Evolutionary conservation across 92 coral and sea anemone genomes (phyloP), one percentile per base, ranked within the genome.

Genomic region (Hydrozoanthus gracilis): DNA sequence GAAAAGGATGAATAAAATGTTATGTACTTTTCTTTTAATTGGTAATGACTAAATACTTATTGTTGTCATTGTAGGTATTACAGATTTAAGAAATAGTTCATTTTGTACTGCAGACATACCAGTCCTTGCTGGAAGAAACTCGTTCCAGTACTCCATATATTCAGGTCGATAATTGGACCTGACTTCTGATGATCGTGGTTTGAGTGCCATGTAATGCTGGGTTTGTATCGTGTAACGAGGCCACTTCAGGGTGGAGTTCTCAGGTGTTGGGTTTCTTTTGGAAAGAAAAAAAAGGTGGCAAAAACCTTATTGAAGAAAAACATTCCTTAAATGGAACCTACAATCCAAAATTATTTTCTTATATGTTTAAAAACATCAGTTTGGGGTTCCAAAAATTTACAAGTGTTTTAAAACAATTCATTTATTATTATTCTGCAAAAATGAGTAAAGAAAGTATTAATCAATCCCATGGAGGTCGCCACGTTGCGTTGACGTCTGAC

Each of bases 241-340:
- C 82, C 82, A 76, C 5, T 51, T 5, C 17, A 27, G 18, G 3
- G 44, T 1, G 8, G 46, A 20, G 13, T 20, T 54, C 20, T 7
- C 82, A 20, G 82, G 66, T 7, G 82, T 76, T 3, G 82, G 82
- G 82, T 76, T 76, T 20, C 82, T 76, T 44, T 10, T 15, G 66
- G 65, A 51, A 18, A 65, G 14, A 1, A 70, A 45, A 35, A 11
- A 39, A 44, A 10, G 12, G 10, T 70, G 9, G 4, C 15, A 58
- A 58, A 11, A 58, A 27, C 39, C 39, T 27, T 27, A 27, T 27
- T 27, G 9, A 52, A 52, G 9, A 52, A 52, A 8, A 52, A 52
- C 60, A 2, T 54, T 8, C 13, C 60, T 2, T 54, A 8, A 8
- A 13, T 54, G 13, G 13, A 5, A 54, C 60, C 9, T 8, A 7